Evolutionary conservation across 1,140 invertebrate genomes (phyloP), one percentile per base, ranked within the genome.

Genomic region (Ephestia elutella): DNA sequence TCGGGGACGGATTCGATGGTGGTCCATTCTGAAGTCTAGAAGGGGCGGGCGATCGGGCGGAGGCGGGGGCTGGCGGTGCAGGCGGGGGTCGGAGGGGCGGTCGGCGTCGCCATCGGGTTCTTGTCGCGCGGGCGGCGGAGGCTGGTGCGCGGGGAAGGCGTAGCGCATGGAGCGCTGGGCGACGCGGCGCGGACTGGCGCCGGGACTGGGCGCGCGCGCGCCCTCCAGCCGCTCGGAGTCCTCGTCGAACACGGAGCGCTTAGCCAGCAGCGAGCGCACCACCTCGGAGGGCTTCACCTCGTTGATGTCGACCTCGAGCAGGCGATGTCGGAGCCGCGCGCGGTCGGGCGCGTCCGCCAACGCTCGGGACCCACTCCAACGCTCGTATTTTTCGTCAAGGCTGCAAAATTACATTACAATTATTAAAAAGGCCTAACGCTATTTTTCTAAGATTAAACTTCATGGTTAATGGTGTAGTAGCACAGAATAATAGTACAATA

Each of bases 241-340:
- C 82, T 98, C 97, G 79, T 99, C 97, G 81, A 99, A 98, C 10
- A 99, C 96, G 55, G 96, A 97, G 54, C 94, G 93, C 77, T 96
- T 97, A 7, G 96, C 95, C 62, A 98, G 89, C 53, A 99, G 92
- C 11, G 95, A 96, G 73, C 97, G 96, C 4, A 97, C 94, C 62
- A 99, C 98, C 66, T 98, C 97, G 1, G 97, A 98, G 0, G 96
- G 97, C 77, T 98, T 93, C 57, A 95, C 90, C 75, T 95, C 93
- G 66, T 93, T 91, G 7, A 94, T 90, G 70, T 95, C 94, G 48
- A 95, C 88, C 65, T 95, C 93, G 18, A 94, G 88, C 35, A 95
- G 89, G 70, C 93, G 92, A 64, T 93, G 93, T 0, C 92, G 89
- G 62, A 92, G 90, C 80, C 90, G 90, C 48, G 91, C 89, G 61